Evolutionary conservation across 2,113 vertebrate genomes (phyloP).

Genomic region (Engraulis encrasicolus): DNA sequence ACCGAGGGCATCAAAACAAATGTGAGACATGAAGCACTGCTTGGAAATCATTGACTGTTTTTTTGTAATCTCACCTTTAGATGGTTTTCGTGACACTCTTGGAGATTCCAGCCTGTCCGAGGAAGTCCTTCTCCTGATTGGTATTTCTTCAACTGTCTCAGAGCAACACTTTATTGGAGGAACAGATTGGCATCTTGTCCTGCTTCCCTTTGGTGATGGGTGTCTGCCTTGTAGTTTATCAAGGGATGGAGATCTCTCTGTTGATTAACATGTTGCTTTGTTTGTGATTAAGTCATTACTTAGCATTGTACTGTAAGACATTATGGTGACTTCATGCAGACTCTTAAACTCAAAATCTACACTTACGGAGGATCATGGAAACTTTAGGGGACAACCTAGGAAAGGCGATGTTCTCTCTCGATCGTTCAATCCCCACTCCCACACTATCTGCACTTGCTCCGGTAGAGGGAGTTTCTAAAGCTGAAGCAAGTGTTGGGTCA

Average conservation of each 20-base stretch:
- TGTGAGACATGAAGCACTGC: neutral
- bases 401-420: neutral
- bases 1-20: neutral
- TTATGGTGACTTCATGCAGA: no score
- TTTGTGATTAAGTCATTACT: no score
- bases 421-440: neutral
- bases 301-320: no score
- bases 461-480: neutral
- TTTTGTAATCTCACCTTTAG: neutral
- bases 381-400: conserved; percentile 1
- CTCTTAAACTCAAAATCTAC: neutral
- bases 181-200: neutral
- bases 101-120: neutral
- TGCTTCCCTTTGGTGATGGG: neutral
- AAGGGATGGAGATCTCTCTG: neutral
- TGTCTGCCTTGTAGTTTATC: neutral
- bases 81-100: neutral
- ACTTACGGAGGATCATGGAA: neutral
- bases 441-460: neutral
- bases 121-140: neutral
- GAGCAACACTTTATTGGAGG: neutral
- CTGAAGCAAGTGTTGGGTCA: neutral
- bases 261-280: neutral
- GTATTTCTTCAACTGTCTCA: neutral
- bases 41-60: neutral